phyloP scores from a whole-genome alignment of 2,797 vertebrate genomes.

The Meda fulgida region DNA sequence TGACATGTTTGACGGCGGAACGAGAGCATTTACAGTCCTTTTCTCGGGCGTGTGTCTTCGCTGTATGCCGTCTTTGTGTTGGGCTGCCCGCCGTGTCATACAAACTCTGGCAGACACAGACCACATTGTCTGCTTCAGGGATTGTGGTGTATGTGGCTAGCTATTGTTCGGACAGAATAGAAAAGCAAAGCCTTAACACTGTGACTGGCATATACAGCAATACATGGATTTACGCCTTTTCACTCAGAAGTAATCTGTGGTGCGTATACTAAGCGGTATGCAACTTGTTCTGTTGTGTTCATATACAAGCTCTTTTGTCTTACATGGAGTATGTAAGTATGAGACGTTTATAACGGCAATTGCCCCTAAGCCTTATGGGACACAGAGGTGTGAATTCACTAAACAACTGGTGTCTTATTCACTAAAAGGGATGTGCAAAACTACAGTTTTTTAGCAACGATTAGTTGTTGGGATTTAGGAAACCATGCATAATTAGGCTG shows the following conservation, averaged over 20 bases:
- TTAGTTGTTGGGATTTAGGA: not conserved
- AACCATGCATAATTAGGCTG: not conserved
- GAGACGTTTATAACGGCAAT: conserved; percentile 30
- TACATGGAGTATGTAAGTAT: conserved; percentile 3
- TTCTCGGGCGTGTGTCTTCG: conserved; percentile 59
- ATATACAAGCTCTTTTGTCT: conserved; percentile 44
- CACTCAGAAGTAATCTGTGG: conserved; percentile 62
- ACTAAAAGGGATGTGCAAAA: not conserved
- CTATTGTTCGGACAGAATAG: conserved; percentile 71
- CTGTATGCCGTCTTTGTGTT: conserved; percentile 71
- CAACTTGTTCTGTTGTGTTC: conserved; percentile 58
- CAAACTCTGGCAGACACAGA: conserved; percentile 64
- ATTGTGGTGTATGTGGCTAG: conserved; percentile 70
- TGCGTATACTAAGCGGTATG: conserved; percentile 67
- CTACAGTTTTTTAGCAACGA: not conserved
- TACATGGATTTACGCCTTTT: conserved; percentile 37
- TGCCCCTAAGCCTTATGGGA: not conserved
- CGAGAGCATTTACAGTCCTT: conserved; percentile 33
- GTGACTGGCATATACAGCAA: conserved; percentile 65
- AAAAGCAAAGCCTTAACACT: conserved; percentile 34
- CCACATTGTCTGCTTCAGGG: conserved; percentile 72
- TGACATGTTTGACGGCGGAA: conserved; percentile 34
- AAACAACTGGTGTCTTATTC: not conserved
- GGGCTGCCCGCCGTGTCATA: conserved; percentile 50
- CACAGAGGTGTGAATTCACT: not conserved